Percentiles rank a stretch among this genome's conserved stretches.
These are phyloP conservation scores for Glaucidium brasilianum DNA, from an alignment of 2,113 vertebrate species.

Conservation along the genomic window DNA sequence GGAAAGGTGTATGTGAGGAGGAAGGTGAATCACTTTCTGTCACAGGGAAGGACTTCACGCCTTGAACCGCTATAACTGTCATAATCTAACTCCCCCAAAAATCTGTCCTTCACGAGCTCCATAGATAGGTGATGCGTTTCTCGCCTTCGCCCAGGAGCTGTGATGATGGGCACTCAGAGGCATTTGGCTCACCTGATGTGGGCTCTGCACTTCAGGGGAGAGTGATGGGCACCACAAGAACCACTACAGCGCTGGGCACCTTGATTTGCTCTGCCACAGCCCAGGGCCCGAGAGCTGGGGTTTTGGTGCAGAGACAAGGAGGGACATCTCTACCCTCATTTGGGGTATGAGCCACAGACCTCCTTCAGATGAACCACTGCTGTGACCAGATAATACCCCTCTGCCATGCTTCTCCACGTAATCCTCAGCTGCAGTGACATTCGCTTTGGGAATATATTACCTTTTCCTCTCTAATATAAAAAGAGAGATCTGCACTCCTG, in stretches of 20 bases:
- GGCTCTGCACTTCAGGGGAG: too few species aligned
- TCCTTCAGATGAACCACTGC: neutral
- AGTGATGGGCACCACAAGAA: neutral
- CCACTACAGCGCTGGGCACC: too few species aligned
- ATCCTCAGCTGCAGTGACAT: neutral
- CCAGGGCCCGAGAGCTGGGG: accelerated
- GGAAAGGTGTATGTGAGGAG: neutral
- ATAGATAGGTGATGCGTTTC: neutral
- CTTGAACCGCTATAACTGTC: neutral
- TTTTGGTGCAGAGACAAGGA: neutral
- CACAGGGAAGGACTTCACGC: neutral
- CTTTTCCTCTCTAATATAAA: neutral
- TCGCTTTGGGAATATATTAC: neutral
- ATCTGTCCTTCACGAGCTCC: neutral
- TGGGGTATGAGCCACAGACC: neutral
- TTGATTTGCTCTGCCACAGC: neutral
- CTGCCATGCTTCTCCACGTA: too few species aligned
- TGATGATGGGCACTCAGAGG: neutral
- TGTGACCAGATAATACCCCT: neutral
- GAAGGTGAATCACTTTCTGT: neutral
- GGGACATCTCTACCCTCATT: neutral
- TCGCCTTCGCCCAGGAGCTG: neutral
- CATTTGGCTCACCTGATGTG: neutral
- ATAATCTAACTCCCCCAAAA: neutral
- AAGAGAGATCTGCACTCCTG: neutral